Conservation (phyloP, 2,888 invertebrate species). For the Nymphalis polychloros region DNA sequence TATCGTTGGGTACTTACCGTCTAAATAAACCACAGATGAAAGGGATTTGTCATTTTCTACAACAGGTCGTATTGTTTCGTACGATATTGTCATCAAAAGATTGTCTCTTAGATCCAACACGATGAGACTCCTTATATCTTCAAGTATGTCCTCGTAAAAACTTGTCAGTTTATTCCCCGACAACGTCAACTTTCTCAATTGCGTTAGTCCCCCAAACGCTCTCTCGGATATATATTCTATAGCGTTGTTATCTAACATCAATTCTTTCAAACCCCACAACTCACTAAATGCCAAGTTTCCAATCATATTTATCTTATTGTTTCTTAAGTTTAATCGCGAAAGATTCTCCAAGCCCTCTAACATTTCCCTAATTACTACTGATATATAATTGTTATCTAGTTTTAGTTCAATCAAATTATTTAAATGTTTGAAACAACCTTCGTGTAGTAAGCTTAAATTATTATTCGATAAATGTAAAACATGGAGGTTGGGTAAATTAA, state of each 20-base stretch:
- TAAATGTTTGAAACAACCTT: constrained; percentile 89
- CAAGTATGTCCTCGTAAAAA: constrained; percentile 87
- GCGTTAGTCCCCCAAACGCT: constrained; percentile 88
- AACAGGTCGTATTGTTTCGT: constrained; percentile 87
- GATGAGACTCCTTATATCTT: constrained; percentile 85
- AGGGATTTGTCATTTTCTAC: constrained; percentile 87
- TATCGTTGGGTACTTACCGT: constrained; percentile 83
- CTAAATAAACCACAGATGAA: constrained; percentile 87
- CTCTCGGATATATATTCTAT: constrained; percentile 88
- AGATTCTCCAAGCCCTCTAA: constrained; percentile 88
- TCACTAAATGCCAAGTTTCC: constrained; percentile 91
- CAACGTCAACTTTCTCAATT: constrained; percentile 86
- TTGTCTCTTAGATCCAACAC: constrained; percentile 90
- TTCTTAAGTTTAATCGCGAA: constrained; percentile 86
- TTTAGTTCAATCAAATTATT: constrained; percentile 89
- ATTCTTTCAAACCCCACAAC: constrained; percentile 86
- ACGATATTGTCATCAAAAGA: constrained; percentile 87
- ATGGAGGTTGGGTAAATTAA: constrained; percentile 86
- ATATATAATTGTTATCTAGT: constrained; percentile 88
- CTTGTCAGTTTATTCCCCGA: constrained; percentile 87
- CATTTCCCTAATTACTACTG: constrained; percentile 88
- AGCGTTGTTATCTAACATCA: constrained; percentile 86
- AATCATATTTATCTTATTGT: constrained; percentile 88
- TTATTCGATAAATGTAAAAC: constrained; percentile 92
- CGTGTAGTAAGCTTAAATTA: constrained; percentile 91